phyloP scores from a whole-genome alignment of 1,140 invertebrate species.

The Cherax quadricarinatus region DNA sequence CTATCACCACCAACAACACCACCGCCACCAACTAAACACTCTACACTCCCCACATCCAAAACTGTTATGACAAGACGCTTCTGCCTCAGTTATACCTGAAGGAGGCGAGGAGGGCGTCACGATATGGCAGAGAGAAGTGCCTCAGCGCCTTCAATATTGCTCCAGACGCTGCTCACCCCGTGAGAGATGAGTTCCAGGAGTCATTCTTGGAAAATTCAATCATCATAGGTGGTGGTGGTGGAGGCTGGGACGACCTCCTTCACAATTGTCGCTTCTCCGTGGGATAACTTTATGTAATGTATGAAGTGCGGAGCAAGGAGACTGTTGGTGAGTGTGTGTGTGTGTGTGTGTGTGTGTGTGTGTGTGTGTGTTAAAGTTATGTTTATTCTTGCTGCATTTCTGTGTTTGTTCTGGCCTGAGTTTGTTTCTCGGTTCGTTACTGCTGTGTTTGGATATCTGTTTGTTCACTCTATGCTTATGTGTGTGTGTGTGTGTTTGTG shows the following conservation, averaged over 20 bases:
- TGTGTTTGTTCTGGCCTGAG: no score
- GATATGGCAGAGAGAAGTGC: constrained; percentile 30
- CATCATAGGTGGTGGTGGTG: constrained; percentile 28
- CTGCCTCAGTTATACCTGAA: constrained; percentile 10
- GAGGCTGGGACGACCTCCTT: neutral
- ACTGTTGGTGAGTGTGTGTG: no score
- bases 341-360: no score
- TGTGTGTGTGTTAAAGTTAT: no score
- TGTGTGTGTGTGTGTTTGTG: no score
- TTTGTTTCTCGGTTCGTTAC: no score
- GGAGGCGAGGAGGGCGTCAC: neutral
- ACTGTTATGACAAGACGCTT: constrained; percentile 10
- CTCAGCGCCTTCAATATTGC: constrained; percentile 29
- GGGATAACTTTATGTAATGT: neutral
- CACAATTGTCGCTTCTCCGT: neutral
- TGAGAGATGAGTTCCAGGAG: constrained; percentile 12
- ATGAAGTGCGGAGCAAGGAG: neutral
- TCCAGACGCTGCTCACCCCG: neutral
- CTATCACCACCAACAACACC: neutral
- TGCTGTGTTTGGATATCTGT: no score
- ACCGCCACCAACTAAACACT: neutral
- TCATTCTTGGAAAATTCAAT: constrained; percentile 39
- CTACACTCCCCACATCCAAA: neutral
- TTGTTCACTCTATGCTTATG: no score
- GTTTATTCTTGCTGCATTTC: no score